phyloP scores from a whole-genome alignment of 2,113 vertebrate species.

The Caranx ignobilis region DNA sequence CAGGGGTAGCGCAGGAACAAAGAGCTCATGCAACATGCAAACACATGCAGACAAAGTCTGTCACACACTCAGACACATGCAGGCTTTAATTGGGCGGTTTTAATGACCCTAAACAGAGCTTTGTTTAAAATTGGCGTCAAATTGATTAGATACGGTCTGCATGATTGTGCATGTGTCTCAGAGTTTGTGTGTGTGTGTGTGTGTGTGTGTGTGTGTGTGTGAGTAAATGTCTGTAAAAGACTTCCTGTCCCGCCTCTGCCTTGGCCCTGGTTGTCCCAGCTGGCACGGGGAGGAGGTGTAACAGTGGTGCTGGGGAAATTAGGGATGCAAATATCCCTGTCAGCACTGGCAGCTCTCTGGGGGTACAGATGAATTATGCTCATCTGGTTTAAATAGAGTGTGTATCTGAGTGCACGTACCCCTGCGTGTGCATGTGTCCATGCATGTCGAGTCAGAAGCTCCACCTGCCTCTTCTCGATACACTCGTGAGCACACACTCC shows the following conservation, averaged over 20 bases:
- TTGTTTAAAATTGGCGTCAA: slow-evolving; percentile 76
- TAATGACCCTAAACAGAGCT: slow-evolving; percentile 78
- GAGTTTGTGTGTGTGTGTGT: slow-evolving; percentile 24
- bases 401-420: slow-evolving; percentile 4
- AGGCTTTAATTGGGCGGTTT: slow-evolving; percentile 62
- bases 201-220: slow-evolving; percentile 32
- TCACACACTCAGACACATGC: slow-evolving; percentile 25
- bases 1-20: slow-evolving; percentile 54
- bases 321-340: slow-evolving; percentile 82
- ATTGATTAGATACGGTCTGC: slow-evolving; percentile 78
- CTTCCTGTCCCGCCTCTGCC: slow-evolving; percentile 66
- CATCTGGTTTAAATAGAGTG: slow-evolving; percentile 67
- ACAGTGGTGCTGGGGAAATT: slow-evolving; percentile 61
- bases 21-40: slow-evolving; percentile 37
- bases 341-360: slow-evolving; percentile 65
- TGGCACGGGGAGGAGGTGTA: slow-evolving; percentile 52
- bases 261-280: slow-evolving; percentile 71
- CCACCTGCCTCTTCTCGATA: slow-evolving; percentile 63
- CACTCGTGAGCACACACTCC: slow-evolving; percentile 34
- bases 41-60: slow-evolving; percentile 16
- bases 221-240: slow-evolving; percentile 37
- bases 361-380: slow-evolving; percentile 73
- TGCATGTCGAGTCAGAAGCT: slow-evolving; percentile 15
- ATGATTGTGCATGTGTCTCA: slow-evolving; percentile 36
- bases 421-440: not conserved